A percentile compares a stretch with the other conserved stretches of the same genome.
phyloP scores from a whole-genome alignment of 2,797 vertebrate genomes.

The Melopsittacus undulatus region DNA sequence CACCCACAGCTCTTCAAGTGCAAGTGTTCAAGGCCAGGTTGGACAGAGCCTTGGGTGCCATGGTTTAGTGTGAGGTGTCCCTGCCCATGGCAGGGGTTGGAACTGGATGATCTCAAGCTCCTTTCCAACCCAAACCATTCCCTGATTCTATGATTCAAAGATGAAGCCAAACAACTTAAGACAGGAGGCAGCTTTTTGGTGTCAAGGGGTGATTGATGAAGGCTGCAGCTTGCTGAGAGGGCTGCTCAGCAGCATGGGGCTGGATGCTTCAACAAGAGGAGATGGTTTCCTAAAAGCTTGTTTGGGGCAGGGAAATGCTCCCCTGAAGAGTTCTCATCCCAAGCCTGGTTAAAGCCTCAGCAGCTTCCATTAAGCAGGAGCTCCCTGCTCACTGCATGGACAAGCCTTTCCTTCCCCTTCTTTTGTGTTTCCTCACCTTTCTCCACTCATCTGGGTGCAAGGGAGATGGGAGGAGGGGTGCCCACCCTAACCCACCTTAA shows the following conservation, averaged over 20 bases:
- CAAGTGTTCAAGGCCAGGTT: too few species aligned
- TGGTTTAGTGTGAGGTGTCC: too few species aligned
- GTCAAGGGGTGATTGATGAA: background rate
- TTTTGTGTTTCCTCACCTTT: background rate
- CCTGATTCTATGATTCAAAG: too few species aligned
- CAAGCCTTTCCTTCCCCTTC: background rate
- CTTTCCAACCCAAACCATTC: too few species aligned
- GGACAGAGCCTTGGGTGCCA: too few species aligned
- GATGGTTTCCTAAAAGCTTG: background rate
- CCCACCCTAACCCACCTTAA: too few species aligned
- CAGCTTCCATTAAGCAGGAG: background rate
- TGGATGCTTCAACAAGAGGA: background rate
- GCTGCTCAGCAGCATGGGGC: accelerated
- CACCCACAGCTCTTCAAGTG: background rate
- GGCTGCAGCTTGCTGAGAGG: accelerated
- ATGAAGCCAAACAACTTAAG: background rate
- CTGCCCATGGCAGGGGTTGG: too few species aligned
- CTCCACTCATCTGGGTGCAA: accelerated
- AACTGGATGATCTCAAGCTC: too few species aligned
- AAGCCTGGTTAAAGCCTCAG: background rate
- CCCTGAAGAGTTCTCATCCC: background rate
- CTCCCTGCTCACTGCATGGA: background rate
- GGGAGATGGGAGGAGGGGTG: background rate
- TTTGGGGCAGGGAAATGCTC: background rate
- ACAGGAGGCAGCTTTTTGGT: background rate